Conservation (phyloP, 2,797 vertebrate species). For the Clarias pachynema region DNA sequence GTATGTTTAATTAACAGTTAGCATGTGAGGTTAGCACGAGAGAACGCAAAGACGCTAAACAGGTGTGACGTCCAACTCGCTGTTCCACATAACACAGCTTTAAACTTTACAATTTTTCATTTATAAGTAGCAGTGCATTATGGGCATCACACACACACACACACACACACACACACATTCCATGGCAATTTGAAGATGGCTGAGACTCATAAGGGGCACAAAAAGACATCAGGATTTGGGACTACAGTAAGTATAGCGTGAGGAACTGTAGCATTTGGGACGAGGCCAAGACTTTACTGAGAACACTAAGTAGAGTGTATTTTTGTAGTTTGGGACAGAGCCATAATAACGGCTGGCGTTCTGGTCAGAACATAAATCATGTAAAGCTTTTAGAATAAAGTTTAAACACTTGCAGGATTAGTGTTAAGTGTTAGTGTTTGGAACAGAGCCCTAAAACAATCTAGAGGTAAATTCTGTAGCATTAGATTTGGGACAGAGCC, state of each 20-base stretch:
- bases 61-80: not conserved
- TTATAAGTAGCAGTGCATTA: not conserved
- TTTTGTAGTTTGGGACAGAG: not conserved
- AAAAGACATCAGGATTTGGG: not conserved
- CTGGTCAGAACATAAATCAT: not conserved
- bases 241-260: not conserved
- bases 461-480: not conserved
- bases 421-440: not conserved
- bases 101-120: not conserved
- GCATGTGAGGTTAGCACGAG: not conserved
- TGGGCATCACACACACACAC: not conserved
- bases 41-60: not conserved
- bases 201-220: not conserved
- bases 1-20: slow-evolving; percentile 1
- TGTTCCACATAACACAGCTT: not conserved
- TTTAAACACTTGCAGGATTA: not conserved
- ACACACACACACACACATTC: too few species aligned
- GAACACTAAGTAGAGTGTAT: not conserved
- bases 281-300: not conserved
- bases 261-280: not conserved
- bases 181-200: not conserved
- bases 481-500: slow-evolving; percentile 5
- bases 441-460: not conserved
- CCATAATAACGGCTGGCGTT: not conserved
- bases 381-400: too few species aligned